phyloP scores from a whole-genome alignment of 1,140 invertebrate species.

The Brachionus rotundiformis region DNA sequence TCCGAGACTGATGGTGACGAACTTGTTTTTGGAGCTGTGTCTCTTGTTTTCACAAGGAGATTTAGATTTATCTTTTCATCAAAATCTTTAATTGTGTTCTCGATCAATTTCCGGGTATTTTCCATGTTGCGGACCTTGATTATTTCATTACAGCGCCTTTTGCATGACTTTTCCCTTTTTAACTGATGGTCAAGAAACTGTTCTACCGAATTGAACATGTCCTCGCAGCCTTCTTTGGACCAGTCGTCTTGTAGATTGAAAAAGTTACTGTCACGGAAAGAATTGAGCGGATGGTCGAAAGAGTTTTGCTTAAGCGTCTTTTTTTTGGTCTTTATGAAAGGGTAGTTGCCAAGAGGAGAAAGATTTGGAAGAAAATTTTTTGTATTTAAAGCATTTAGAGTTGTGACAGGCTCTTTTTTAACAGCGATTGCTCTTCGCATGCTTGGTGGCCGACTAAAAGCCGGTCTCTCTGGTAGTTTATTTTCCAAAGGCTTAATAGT shows the following conservation, averaged over 20 bases:
- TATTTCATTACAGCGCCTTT: constrained; percentile 25
- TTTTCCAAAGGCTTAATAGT: background rate
- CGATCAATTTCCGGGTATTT: constrained; percentile 4
- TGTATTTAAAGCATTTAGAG: background rate
- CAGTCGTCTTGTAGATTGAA: constrained; percentile 8
- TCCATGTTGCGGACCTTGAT: background rate
- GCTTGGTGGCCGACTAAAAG: background rate
- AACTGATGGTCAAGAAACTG: background rate
- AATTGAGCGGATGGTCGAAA: background rate
- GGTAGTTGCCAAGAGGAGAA: constrained; percentile 3
- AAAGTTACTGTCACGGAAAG: background rate
- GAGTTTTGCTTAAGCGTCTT: background rate
- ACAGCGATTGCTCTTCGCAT: background rate
- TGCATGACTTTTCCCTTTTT: constrained; percentile 24
- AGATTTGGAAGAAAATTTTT: constrained; percentile 40
- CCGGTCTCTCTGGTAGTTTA: background rate
- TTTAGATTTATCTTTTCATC: constrained; percentile 40
- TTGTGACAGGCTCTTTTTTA: background rate
- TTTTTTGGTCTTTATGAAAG: background rate
- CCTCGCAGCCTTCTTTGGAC: constrained; percentile 3
- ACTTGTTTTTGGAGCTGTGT: background rate
- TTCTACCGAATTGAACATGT: background rate
- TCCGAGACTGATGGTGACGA: background rate
- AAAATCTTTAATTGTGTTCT: constrained; percentile 39
- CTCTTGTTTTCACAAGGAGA: background rate